Percentiles rank a stretch among this genome's conserved stretches.
Evolutionary conservation across 2,797 vertebrate genomes (phyloP).

Genomic region (Sciurus carolinensis): DNA sequence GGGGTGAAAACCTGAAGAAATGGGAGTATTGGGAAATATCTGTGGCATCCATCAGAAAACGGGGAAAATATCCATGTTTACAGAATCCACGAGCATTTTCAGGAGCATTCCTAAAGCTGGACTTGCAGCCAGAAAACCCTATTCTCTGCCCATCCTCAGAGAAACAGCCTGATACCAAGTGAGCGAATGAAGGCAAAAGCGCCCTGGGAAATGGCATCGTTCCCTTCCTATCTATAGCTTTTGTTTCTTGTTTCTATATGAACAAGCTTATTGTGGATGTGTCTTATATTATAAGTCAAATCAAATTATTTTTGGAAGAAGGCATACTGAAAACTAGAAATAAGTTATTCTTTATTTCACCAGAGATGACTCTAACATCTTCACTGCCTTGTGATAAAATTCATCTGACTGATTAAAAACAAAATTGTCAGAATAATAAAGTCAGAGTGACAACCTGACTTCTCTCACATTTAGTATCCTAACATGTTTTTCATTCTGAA

Average conservation of each 20-base stretch:
- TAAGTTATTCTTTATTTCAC: constrained; percentile 61
- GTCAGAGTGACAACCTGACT: neutral
- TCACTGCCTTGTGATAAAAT: constrained; percentile 67
- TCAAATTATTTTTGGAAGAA: constrained; percentile 56
- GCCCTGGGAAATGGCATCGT: neutral
- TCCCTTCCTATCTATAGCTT: neutral
- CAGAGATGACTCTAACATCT: constrained; percentile 59
- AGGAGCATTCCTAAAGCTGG: neutral
- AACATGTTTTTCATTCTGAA: constrained; percentile 39
- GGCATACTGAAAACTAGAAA: constrained; percentile 49
- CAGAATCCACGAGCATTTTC: neutral
- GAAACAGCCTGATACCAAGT: neutral
- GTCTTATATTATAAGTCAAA: constrained; percentile 59
- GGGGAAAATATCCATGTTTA: neutral
- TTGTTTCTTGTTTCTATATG: constrained; percentile 63
- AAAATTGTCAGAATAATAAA: constrained; percentile 66
- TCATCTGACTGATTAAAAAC: constrained; percentile 53
- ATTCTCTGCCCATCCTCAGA: neutral
- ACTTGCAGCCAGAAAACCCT: neutral
- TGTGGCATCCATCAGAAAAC: neutral
- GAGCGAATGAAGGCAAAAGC: neutral
- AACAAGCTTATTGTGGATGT: constrained; percentile 35
- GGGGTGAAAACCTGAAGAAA: neutral
- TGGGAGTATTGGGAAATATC: neutral
- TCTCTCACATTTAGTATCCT: neutral